Conservation (phyloP, 2,113 vertebrate genomes). For the Acanthisitta chloris region DNA sequence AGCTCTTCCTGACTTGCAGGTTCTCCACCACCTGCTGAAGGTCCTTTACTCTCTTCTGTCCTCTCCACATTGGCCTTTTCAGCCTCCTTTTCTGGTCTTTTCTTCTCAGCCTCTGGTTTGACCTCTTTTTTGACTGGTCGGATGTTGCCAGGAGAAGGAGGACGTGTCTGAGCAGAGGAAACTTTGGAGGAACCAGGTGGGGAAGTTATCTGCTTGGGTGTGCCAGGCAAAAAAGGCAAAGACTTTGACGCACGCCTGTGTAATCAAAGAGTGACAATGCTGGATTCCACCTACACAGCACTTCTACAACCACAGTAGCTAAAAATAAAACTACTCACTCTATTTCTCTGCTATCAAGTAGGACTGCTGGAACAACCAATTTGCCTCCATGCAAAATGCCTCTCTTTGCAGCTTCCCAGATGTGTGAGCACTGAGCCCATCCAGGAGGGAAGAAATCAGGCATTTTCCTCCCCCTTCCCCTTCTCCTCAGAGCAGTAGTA, state of each 20-base stretch:
- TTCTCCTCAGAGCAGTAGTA: background rate
- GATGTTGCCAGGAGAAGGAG: conserved; percentile 86
- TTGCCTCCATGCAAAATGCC: background rate
- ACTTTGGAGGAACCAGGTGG: conserved; percentile 71
- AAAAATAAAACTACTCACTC: background rate
- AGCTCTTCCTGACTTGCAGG: conserved; percentile 12
- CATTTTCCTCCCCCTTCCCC: background rate
- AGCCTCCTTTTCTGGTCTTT: conserved; percentile 52
- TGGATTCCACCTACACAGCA: background rate
- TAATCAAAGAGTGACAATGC: conserved; percentile 6
- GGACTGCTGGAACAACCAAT: background rate
- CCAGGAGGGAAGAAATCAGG: background rate
- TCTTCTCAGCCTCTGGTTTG: conserved; percentile 72
- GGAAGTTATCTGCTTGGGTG: conserved; percentile 80
- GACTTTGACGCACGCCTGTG: conserved; percentile 74
- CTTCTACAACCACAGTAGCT: background rate
- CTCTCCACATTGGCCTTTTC: conserved; percentile 25
- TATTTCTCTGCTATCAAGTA: background rate
- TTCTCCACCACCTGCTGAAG: conserved; percentile 24
- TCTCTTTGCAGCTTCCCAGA: background rate
- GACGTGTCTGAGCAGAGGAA: conserved; percentile 55
- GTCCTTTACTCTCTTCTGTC: conserved; percentile 31
- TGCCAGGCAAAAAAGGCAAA: conserved; percentile 77
- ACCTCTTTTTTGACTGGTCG: conserved; percentile 79
- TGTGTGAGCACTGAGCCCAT: background rate